phyloP scores from a whole-genome alignment of 2,888 invertebrate genomes.

The Pachycephus smyrnensis region DNA sequence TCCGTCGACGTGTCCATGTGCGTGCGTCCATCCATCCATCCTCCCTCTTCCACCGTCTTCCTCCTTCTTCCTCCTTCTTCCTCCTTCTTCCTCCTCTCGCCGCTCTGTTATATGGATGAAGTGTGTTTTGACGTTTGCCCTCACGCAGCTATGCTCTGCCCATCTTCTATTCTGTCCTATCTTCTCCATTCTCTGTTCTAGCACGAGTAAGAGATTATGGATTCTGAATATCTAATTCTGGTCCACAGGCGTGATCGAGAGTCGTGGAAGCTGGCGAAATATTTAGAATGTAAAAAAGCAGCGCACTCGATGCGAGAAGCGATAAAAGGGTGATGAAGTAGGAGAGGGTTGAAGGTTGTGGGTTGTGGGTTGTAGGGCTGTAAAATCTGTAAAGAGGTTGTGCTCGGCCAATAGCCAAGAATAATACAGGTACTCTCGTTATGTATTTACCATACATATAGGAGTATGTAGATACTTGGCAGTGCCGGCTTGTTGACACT shows the following conservation, averaged over 20 bases:
- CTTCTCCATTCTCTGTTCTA: slow-evolving; percentile 1
- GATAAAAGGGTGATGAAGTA: no score
- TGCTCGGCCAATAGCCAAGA: no score
- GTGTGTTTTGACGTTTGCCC: slow-evolving; percentile 65
- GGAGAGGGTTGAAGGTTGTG: no score
- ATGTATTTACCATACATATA: slow-evolving; percentile 20
- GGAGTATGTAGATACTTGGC: slow-evolving; percentile 43
- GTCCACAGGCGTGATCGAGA: no score
- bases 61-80: neutral
- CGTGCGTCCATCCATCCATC: slow-evolving; percentile 14
- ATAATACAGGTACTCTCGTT: no score
- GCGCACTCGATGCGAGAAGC: no score
- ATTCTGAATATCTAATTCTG: no score
- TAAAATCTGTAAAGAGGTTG: no score
- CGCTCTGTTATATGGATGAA: slow-evolving; percentile 47
- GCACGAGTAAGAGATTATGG: no score
- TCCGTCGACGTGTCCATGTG: slow-evolving; percentile 42
- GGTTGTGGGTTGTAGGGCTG: no score
- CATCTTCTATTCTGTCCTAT: slow-evolving; percentile 23
- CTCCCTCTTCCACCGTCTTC: slow-evolving; percentile 18
- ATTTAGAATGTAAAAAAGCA: no score
- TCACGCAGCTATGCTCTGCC: slow-evolving; percentile 47
- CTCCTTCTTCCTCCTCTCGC: neutral
- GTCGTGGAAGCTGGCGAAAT: no score
- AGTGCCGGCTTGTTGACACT: slow-evolving; percentile 61